These are phyloP conservation scores for Lycodopsis pacificus DNA, from an alignment of 2,797 vertebrate species.

Conservation along the genomic window DNA sequence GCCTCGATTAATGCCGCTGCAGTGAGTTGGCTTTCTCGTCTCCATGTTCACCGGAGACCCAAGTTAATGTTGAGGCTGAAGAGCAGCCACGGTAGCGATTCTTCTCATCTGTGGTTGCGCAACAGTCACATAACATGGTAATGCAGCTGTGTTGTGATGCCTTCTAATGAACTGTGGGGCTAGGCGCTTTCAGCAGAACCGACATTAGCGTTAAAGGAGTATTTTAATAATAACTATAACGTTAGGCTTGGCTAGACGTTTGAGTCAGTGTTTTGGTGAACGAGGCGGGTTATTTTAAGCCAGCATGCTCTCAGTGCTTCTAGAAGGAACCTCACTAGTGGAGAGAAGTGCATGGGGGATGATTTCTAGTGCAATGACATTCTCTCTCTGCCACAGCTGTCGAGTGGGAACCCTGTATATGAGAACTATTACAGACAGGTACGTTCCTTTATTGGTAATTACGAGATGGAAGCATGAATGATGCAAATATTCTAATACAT, in stretches of 20 bases:
- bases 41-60: background rate
- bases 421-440: constrained; percentile 97
- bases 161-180: background rate
- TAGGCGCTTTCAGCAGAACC: background rate
- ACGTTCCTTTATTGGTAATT: constrained; percentile 45
- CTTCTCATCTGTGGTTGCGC: background rate
- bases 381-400: constrained; percentile 84
- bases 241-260: background rate
- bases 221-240: background rate
- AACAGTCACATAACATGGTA: background rate
- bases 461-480: background rate
- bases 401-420: constrained; percentile 91
- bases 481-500: background rate
- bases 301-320: background rate
- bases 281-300: background rate
- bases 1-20: constrained; percentile 16
- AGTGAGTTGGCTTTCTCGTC: background rate
- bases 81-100: background rate
- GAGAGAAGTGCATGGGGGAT: background rate
- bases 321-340: background rate
- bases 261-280: background rate
- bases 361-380: background rate
- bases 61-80: background rate
- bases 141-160: background rate
- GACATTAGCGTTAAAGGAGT: background rate